Evolutionary conservation across 2,797 vertebrate genomes (phyloP).

Genomic region (Chaunax sp.): DNA sequence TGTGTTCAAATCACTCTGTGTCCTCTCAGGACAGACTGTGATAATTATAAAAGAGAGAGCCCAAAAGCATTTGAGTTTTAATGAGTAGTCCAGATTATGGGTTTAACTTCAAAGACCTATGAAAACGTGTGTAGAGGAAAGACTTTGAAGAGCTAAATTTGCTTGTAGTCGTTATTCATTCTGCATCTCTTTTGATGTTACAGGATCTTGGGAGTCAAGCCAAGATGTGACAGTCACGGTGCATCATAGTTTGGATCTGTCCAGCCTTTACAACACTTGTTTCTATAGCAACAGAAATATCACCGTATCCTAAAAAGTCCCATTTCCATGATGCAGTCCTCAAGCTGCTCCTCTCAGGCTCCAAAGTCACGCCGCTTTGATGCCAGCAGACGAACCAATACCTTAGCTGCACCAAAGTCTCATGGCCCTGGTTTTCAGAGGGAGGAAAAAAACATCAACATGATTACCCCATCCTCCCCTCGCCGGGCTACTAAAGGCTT

Average conservation of each 20-base stretch:
- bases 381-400: conserved; percentile 65
- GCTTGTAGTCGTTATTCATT: conserved; percentile 56
- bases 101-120: conserved; percentile 52
- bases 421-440: conserved; percentile 66
- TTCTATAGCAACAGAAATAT: conserved; percentile 78
- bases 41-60: conserved; percentile 47
- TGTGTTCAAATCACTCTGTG: conserved; percentile 23
- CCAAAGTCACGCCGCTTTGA: conserved; percentile 81
- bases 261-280: conserved; percentile 63
- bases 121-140: conserved; percentile 25
- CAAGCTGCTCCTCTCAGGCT: conserved; percentile 77
- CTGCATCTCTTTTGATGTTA: conserved; percentile 78
- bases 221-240: conserved; percentile 82
- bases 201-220: conserved; percentile 77
- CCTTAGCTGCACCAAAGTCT: conserved; percentile 69
- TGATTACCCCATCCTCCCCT: conserved; percentile 64
- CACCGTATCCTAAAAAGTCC: conserved; percentile 46
- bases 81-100: conserved; percentile 32
- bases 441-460: conserved; percentile 86
- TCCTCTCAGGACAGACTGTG: conserved; percentile 30
- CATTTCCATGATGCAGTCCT: conserved; percentile 81
- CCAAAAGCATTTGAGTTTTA: conserved; percentile 40
- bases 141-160: conserved; percentile 29
- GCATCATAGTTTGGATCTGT: conserved; percentile 70
- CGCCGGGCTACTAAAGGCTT: conserved; percentile 65